Percentiles rank a stretch among this genome's conserved stretches.
phyloP scores from a whole-genome alignment of 2,888 invertebrate genomes.

The Caenorhabditis sp. region DNA sequence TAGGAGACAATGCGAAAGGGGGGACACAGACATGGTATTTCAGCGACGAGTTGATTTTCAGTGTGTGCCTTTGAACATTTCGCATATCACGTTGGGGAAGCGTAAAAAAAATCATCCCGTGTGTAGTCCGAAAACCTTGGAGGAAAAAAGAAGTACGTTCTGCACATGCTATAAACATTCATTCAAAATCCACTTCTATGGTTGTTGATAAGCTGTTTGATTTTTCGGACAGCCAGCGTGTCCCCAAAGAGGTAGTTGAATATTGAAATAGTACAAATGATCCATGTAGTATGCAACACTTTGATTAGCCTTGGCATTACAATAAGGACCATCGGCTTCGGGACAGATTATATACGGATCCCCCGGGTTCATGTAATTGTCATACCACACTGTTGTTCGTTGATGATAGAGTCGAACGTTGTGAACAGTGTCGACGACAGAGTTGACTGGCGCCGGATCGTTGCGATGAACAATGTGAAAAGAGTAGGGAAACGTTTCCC shows the following conservation, averaged over 20 bases:
- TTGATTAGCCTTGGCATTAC: not conserved
- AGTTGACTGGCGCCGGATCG: not conserved
- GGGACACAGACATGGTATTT: no score
- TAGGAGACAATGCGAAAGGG: no score
- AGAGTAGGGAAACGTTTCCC: constrained; percentile 15
- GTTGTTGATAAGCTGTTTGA: constrained; percentile 18
- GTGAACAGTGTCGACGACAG: constrained; percentile 7
- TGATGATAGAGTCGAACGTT: constrained; percentile 13
- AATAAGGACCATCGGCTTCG: constrained; percentile 23
- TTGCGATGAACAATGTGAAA: constrained; percentile 23
- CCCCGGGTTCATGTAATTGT: constrained; percentile 20
- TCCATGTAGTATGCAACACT: not conserved
- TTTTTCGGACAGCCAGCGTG: constrained; percentile 31
- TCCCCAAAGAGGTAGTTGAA: constrained; percentile 18
- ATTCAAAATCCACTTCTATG: not conserved
- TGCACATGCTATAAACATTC: no score
- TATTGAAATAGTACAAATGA: constrained; percentile 26
- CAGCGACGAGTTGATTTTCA: no score
- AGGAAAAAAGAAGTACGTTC: no score
- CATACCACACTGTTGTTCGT: constrained; percentile 30
- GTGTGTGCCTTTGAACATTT: no score
- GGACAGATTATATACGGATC: constrained; percentile 19
- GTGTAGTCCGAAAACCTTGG: no score
- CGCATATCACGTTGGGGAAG: no score
- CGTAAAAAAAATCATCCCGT: no score